Evolutionary conservation across 2,888 invertebrate genomes (phyloP).

Genomic region (Sussaba pulchella): DNA sequence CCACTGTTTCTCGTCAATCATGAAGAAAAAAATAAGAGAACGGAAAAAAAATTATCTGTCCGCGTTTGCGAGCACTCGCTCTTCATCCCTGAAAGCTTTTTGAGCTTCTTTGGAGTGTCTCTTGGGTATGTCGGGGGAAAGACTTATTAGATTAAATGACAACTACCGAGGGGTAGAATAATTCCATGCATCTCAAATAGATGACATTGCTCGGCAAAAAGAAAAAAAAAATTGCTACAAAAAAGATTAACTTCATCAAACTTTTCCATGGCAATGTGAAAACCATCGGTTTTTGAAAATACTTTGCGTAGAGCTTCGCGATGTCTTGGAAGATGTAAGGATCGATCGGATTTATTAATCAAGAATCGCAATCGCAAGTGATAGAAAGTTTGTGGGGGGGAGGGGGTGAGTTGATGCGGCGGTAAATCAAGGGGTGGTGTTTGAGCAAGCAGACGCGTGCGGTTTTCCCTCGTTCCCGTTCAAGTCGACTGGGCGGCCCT

Average conservation of each 20-base stretch:
- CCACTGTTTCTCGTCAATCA: slow-evolving; percentile 56
- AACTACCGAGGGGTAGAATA: no score
- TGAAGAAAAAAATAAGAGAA: slow-evolving; percentile 44
- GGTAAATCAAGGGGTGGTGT: slow-evolving; percentile 58
- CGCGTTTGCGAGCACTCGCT: neutral
- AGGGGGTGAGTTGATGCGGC: slow-evolving; percentile 1
- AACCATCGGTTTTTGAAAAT: no score
- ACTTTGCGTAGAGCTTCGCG: neutral
- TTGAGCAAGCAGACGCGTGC: slow-evolving; percentile 30
- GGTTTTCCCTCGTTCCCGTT: slow-evolving; percentile 39
- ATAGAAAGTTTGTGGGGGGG: slow-evolving; percentile 22
- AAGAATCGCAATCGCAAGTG: slow-evolving; percentile 14
- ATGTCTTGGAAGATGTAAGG: neutral
- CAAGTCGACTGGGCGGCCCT: slow-evolving; percentile 41
- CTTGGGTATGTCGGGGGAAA: no score
- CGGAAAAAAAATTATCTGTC: neutral
- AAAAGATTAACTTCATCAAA: no score
- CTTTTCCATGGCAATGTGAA: no score
- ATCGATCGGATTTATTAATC: slow-evolving; percentile 48
- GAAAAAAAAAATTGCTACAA: no score
- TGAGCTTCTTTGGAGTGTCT: slow-evolving; percentile 12
- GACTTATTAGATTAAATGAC: no score
- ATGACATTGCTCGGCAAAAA: no score
- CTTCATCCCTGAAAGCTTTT: slow-evolving; percentile 33
- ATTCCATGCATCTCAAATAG: no score